A percentile compares a stretch with the other conserved stretches of the same genome.
Conservation (phyloP, 1,140 invertebrate species). For the Drosophila albomicans region DNA sequence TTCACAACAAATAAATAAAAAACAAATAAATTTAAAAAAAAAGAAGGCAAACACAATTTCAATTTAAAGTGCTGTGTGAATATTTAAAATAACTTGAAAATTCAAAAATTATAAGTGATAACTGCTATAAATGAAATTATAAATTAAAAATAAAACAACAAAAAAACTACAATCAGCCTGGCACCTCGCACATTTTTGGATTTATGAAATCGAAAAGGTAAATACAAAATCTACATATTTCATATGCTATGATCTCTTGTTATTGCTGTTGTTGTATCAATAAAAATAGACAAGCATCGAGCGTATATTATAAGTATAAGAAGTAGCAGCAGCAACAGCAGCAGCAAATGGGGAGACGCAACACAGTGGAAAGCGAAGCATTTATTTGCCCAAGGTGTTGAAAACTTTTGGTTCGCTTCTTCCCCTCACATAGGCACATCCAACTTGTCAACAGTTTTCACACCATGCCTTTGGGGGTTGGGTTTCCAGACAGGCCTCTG, state of each 20-base stretch:
- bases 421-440: slow-evolving; percentile 4
- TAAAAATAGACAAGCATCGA: slow-evolving; percentile 70
- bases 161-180: slow-evolving; percentile 24
- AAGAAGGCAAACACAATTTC: slow-evolving; percentile 45
- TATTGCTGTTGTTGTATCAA: slow-evolving; percentile 47
- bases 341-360: not conserved
- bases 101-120: slow-evolving; percentile 1
- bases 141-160: slow-evolving; percentile 18
- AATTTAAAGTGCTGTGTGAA: slow-evolving; percentile 40
- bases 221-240: slow-evolving; percentile 52
- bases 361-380: slow-evolving; percentile 46
- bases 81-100: slow-evolving; percentile 11
- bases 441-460: slow-evolving; percentile 63
- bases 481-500: not conserved
- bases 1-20: slow-evolving; percentile 25
- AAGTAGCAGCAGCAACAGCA: not conserved
- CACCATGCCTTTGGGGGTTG: not conserved
- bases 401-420: slow-evolving; percentile 53
- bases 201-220: slow-evolving; percentile 82
- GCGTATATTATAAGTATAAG: slow-evolving; percentile 19
- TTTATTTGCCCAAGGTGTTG: slow-evolving; percentile 75
- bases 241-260: slow-evolving; percentile 32
- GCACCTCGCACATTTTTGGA: slow-evolving; percentile 60
- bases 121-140: slow-evolving; percentile 11
- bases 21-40: slow-evolving; percentile 57